Conservation (phyloP, 2,888 invertebrate genomes). For the Galerucella nymphaeae region DNA sequence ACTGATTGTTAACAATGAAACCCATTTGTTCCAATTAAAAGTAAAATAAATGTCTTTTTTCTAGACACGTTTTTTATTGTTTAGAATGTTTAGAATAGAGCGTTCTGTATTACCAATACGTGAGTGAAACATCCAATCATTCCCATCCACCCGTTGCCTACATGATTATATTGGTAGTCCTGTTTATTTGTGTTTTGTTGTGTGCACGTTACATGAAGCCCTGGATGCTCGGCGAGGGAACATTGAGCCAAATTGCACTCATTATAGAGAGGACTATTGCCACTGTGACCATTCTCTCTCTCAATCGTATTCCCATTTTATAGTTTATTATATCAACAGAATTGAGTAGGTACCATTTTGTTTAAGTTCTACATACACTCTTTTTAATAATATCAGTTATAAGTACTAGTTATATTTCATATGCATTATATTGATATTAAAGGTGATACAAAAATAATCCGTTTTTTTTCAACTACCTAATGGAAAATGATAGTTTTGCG, state of each 20-base stretch:
- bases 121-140: slow-evolving; percentile 2
- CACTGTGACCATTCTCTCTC: slow-evolving; percentile 1
- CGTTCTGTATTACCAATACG: background rate
- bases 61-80: background rate
- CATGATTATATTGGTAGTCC: slow-evolving; percentile 1
- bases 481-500: too few species aligned
- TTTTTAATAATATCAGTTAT: background rate
- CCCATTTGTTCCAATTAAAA: background rate
- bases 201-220: slow-evolving; percentile 1
- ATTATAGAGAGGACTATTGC: background rate
- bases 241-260: slow-evolving; percentile 2
- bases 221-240: background rate
- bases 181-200: slow-evolving; percentile 4
- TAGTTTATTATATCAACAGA: background rate
- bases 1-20: background rate
- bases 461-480: too few species aligned
- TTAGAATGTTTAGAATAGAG: background rate
- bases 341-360: background rate
- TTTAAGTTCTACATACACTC: background rate
- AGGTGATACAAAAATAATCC: too few species aligned
- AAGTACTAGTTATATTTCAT: background rate
- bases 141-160: slow-evolving; percentile 4
- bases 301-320: slow-evolving; percentile 1
- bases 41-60: background rate
- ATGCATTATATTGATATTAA: too few species aligned